A percentile compares a stretch with the other conserved stretches of the same genome.
phyloP scores from a whole-genome alignment of 2,113 vertebrate species.

The Indicator maculatus region DNA sequence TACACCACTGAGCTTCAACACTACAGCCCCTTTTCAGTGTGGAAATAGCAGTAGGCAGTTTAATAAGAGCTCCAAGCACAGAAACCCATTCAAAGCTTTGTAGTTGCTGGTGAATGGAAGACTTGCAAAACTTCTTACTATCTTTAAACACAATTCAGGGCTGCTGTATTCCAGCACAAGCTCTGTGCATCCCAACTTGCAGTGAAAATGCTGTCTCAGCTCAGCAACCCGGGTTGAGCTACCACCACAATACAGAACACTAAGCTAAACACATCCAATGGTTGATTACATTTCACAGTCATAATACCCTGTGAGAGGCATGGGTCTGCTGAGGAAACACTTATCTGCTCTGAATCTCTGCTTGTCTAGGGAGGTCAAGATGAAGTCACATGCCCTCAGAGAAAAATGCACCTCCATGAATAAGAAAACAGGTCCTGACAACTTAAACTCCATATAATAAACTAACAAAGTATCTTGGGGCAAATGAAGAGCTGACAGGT shows the following conservation, averaged over 20 bases:
- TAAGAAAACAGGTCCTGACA: not conserved
- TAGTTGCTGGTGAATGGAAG: not conserved
- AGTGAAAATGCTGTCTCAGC: not conserved
- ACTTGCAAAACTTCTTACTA: not conserved
- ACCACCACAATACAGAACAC: not conserved
- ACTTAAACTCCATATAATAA: conserved; percentile 6
- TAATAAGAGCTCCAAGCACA: not conserved
- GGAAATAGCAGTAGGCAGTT: not conserved
- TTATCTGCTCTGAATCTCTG: not conserved
- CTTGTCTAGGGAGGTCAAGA: not conserved
- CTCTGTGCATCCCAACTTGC: not conserved
- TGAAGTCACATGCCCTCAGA: not conserved
- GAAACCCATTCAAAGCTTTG: not conserved
- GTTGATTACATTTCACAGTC: conserved; percentile 15
- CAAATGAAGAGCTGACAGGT: conserved; percentile 17
- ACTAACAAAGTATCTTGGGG: not conserved
- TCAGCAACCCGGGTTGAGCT: not conserved
- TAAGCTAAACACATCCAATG: not conserved
- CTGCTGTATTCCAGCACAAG: not conserved
- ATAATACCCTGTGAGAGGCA: conserved; percentile 1
- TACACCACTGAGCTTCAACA: not conserved
- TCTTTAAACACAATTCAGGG: not conserved
- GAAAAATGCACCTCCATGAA: conserved; percentile 36
- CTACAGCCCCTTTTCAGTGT: not conserved
- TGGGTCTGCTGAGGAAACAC: not conserved